Base-by-base conservation (phyloP, 2,797 vertebrate species). In the Myoxocephalus aenaeus region DNA sequence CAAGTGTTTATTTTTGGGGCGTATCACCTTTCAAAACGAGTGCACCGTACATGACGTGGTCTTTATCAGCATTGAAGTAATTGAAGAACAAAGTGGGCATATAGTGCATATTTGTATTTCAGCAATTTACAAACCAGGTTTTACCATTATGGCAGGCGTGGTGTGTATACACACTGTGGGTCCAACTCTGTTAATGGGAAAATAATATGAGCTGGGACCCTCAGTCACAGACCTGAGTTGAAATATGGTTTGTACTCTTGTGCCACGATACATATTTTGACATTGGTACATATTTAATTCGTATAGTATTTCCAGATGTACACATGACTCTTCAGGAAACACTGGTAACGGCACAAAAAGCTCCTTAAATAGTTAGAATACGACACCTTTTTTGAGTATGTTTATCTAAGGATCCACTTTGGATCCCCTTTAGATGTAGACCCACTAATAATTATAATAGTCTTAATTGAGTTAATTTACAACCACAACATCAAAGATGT, bases 1-100 rank as follows among this genome's bases (percentile, higher is more conserved):
- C 22, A 78, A 75, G 58, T 94, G 90, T 95, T 95, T 95, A 91
- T 57, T 83, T 92, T 93, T 77, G 42, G 80, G 93, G 94, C n/a
- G 89, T 92, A 84, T 38, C 8, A 22, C 2, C 2, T 79, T 65
- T 89, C 15, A 79, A 72, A 82, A 80, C 2, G n/a, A 63, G 34
- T 81, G 72, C 66, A 75, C 75, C 58, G 67, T 29, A 17, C 38
- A 68, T 77, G 18, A 70, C 25, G 18, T 13, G 32, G 9, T 22
- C 34, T 48, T 89, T 92, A 92, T 92, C 85, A 77, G 51, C 64
- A 40, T 18, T 7, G 12, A 20, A 65, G 36, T 51, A 42, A 79
- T 9, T 8, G 15, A 59, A 56, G 42, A 68, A 84, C 72, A 84
- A 88, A 81, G 66, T 13, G 22, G 44, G 15, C 22, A 17, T 67